Evolutionary conservation across 30 jellyfish, hydroid and myxozoan species (phyloP), one percentile per base, ranked within the genome.

Genomic region (Morbakka virulenta): DNA sequence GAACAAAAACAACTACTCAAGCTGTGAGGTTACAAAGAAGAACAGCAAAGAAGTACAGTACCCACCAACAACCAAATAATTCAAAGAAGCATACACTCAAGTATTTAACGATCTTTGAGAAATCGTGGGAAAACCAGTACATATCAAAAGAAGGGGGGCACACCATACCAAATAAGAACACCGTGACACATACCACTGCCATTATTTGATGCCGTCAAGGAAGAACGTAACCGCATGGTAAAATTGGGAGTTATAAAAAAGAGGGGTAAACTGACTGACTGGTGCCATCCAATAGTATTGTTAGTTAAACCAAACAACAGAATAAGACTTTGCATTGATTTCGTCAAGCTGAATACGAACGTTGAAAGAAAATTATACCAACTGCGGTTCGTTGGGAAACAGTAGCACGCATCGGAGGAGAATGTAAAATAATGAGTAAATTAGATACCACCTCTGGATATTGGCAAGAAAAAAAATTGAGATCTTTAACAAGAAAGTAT

Each of bases 361-460:
- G 24, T 53, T 0, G 28, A 36, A 3, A 32, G 81, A 4, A 85
- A 64, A 47, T 35, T 64, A 57, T 79, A 79, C 74, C 85, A 64
- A 32, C 47, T 64, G 1, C 33, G 27, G 50, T 33, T 84, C 33
- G 34, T 65, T 30, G 89, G 47, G 24, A 78, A 1, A 35, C 79
- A 2, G 14, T 78, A 21, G 77, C 87, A n/a, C 32, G 67, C 31
- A 30, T 78, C 0, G 80, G 89, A 32, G 28, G 25, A 20, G 29
- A 63, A 21, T 69, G 87, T 26, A 78, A 33, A 30, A 25, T 78
- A 2, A 14, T 80, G 66, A 14, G 70, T 12, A 83, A 83, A 67
- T 77, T 86, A 20, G 96, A 77, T 57, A 93, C 94, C 22, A 86
- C 78, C 29, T 69, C 88, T 11, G 96, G 94, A 20, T 86, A 29